Conservation (phyloP, 2,888 invertebrate species). For the Dermolepida albohirtum region DNA sequence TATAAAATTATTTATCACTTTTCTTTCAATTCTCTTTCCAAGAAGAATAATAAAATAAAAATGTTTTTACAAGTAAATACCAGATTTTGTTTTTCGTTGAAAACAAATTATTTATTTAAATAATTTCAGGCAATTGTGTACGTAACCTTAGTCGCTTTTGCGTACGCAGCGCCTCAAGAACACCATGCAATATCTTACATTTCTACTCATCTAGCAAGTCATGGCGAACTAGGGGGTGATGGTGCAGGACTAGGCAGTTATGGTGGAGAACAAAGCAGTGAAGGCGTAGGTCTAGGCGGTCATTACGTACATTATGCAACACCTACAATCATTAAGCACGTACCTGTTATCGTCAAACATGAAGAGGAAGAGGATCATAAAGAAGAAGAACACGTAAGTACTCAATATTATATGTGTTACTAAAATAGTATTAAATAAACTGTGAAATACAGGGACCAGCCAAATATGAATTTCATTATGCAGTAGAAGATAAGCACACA, state of each 20-base stretch:
- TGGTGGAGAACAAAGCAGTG: not conserved
- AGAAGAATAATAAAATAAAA: too few relatives aligned
- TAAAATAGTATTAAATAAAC: too few relatives aligned
- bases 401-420: not conserved
- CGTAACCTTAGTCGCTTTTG: too few relatives aligned
- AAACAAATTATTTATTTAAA: too few relatives aligned
- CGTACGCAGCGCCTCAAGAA: too few relatives aligned
- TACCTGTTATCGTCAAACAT: not conserved
- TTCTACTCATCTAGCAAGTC: not conserved
- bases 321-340: not conserved
- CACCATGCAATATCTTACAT: too few relatives aligned
- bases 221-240: not conserved
- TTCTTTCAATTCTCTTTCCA: too few relatives aligned
- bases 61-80: too few relatives aligned
- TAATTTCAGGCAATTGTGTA: too few relatives aligned
- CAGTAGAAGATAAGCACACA: slow-evolving; percentile 55
- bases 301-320: not conserved
- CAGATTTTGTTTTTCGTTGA: too few relatives aligned
- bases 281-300: slow-evolving; percentile 1
- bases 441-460: slow-evolving; percentile 48
- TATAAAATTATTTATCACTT: too few relatives aligned
- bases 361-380: slow-evolving; percentile 22
- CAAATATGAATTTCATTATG: slow-evolving; percentile 55
- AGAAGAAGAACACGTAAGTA: slow-evolving; percentile 1
- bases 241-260: too few relatives aligned